Evolutionary conservation across 30 jellyfish, hydroid and myxozoan species (phyloP).

Genomic region (Haliclystus octoradiatus): DNA sequence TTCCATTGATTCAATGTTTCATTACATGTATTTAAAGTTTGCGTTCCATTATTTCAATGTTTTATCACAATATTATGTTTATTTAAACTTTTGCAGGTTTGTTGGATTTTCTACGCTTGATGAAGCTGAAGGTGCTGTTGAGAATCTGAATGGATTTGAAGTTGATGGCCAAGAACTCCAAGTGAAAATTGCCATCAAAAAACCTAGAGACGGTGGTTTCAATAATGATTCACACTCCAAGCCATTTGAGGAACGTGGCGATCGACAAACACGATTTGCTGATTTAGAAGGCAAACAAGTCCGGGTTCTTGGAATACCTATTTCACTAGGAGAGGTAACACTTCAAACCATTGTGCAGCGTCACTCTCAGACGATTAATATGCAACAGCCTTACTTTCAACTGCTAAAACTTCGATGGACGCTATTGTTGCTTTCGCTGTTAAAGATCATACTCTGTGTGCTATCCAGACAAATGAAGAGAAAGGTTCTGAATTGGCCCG

Average conservation of each 20-base stretch:
- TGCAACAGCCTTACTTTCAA: too few relatives aligned
- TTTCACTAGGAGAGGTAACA: conserved; percentile 5
- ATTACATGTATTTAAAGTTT: too few relatives aligned
- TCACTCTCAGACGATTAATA: not conserved
- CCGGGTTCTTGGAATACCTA: not conserved
- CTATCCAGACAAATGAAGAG: too few relatives aligned
- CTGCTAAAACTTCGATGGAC: too few relatives aligned
- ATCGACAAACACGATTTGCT: not conserved
- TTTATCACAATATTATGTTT: too few relatives aligned
- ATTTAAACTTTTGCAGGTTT: too few relatives aligned
- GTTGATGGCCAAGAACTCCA: conserved; percentile 17
- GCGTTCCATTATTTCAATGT: too few relatives aligned
- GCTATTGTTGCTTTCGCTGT: too few relatives aligned
- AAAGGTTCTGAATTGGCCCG: too few relatives aligned
- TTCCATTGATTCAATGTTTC: too few relatives aligned
- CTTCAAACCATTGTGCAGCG: not conserved
- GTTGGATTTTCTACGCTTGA: conserved; percentile 6
- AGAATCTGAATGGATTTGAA: conserved; percentile 7
- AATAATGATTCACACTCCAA: not conserved
- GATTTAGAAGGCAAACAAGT: conserved; percentile 10
- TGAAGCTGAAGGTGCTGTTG: conserved; percentile 21
- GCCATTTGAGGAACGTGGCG: not conserved
- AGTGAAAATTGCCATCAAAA: conserved; percentile 5
- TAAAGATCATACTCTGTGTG: too few relatives aligned
- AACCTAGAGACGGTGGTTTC: not conserved